Percentiles rank a stretch among this genome's conserved stretches.
Evolutionary conservation across 2,113 vertebrate genomes (phyloP).

Genomic region (Halcyon senegalensis): DNA sequence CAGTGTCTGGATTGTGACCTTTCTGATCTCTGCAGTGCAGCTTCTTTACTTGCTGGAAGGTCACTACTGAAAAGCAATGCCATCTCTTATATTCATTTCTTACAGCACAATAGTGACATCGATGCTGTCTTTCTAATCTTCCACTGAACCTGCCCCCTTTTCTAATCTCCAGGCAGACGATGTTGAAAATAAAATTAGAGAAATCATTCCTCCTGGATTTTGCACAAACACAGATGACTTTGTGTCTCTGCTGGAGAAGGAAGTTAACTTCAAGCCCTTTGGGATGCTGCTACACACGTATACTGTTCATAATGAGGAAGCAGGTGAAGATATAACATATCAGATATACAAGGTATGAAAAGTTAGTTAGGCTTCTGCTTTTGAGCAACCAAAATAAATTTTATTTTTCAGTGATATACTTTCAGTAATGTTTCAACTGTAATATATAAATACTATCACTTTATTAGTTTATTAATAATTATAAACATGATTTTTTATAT

Average conservation of each 20-base stretch:
- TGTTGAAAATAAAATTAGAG: slow-evolving; percentile 92
- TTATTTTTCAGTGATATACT: not conserved
- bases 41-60: not conserved
- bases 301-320: slow-evolving; percentile 88
- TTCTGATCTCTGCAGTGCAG: not conserved
- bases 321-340: slow-evolving; percentile 88
- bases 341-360: slow-evolving; percentile 92
- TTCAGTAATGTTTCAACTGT: not conserved
- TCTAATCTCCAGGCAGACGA: slow-evolving; percentile 85
- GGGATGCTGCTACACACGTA: slow-evolving; percentile 91
- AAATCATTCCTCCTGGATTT: slow-evolving; percentile 92
- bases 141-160: not conserved
- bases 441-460: not conserved
- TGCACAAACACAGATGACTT: slow-evolving; percentile 93
- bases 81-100: not conserved
- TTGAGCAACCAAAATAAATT: not conserved
- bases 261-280: slow-evolving; percentile 94
- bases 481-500: slow-evolving; percentile 36
- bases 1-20: not conserved
- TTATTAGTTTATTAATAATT: not conserved
- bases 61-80: not conserved
- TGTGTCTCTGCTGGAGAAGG: slow-evolving; percentile 91
- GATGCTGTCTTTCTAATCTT: not conserved
- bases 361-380: not conserved
- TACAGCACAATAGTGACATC: not conserved